phyloP scores from a whole-genome alignment of 2,888 invertebrate genomes.

The Microchrysa polita region DNA sequence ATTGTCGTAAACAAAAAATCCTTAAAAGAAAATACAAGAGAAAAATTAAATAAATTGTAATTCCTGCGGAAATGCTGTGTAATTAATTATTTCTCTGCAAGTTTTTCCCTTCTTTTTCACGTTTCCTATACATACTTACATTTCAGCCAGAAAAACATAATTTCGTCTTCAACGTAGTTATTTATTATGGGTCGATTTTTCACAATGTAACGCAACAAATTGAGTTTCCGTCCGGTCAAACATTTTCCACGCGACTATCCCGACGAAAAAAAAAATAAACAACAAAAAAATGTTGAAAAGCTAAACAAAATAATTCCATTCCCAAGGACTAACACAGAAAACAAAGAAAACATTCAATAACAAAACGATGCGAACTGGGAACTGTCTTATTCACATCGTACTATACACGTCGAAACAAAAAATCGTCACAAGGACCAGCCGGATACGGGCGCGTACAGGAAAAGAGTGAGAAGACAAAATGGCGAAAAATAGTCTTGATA shows the following conservation, averaged over 20 bases:
- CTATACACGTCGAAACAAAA: no score
- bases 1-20: slow-evolving; percentile 4
- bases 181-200: slow-evolving; percentile 44
- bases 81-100: slow-evolving; percentile 30
- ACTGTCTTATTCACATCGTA: not conserved
- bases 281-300: slow-evolving; percentile 41
- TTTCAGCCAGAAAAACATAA: not conserved
- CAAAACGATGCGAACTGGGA: slow-evolving; percentile 13
- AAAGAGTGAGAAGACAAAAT: slow-evolving; percentile 30
- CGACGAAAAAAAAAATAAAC: no score
- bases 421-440: not conserved
- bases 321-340: slow-evolving; percentile 3
- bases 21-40: not conserved
- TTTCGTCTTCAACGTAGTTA: slow-evolving; percentile 5
- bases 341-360: slow-evolving; percentile 30
- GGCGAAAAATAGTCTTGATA: slow-evolving; percentile 51
- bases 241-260: slow-evolving; percentile 20
- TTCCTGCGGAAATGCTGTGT: slow-evolving; percentile 32
- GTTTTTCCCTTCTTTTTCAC: not conserved
- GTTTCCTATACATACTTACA: not conserved
- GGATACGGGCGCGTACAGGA: slow-evolving; percentile 14
- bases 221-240: slow-evolving; percentile 37
- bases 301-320: slow-evolving; percentile 40
- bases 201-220: slow-evolving; percentile 44
- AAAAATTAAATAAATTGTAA: slow-evolving; percentile 35